Evolutionary conservation across 2,797 vertebrate species (phyloP).

Genomic region (Lagorchestes hirsutus): DNA sequence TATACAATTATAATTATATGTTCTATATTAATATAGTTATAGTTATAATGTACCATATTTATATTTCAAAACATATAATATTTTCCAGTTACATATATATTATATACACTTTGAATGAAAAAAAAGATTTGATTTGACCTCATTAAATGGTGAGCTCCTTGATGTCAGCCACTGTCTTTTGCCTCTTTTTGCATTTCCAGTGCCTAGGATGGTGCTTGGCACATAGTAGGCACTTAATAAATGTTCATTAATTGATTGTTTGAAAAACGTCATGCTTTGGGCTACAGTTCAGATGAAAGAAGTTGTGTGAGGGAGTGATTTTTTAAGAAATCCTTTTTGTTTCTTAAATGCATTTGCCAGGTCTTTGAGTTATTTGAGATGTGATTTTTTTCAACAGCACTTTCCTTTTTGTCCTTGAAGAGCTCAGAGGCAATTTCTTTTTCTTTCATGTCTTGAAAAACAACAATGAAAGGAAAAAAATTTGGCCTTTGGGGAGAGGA

Average conservation of each 20-base stretch:
- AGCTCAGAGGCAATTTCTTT: background rate
- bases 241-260: background rate
- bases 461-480: background rate
- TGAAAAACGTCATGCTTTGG: background rate
- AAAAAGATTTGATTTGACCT: background rate
- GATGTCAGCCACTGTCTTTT: background rate
- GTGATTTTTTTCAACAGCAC: background rate
- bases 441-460: constrained; percentile 6
- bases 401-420: constrained; percentile 5
- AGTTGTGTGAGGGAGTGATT: background rate
- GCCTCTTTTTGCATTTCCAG: background rate
- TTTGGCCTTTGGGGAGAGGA: background rate
- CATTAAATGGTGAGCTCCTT: background rate
- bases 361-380: background rate
- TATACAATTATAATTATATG: background rate
- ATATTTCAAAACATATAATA: background rate
- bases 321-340: background rate
- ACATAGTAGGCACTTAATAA: background rate
- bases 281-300: background rate
- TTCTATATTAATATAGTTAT: background rate
- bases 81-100: background rate
- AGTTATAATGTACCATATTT: background rate
- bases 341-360: background rate
- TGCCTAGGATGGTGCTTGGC: background rate
- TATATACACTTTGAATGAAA: background rate